A percentile compares a stretch with the other conserved stretches of the same genome.
phyloP scores from a whole-genome alignment of 2,797 vertebrate genomes.

The Chromis chromis region DNA sequence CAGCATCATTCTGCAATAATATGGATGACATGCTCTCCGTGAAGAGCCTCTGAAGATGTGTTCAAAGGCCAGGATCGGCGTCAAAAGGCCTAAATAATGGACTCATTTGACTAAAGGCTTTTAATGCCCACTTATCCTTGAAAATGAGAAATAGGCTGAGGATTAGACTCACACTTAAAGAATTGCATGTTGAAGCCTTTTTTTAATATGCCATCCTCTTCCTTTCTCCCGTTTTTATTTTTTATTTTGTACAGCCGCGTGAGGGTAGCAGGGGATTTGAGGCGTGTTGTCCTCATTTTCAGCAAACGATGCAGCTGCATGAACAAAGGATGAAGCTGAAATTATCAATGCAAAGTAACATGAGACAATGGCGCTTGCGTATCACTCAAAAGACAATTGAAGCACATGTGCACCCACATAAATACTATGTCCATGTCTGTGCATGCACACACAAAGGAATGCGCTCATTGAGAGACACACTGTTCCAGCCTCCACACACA shows the following conservation, averaged over 20 bases:
- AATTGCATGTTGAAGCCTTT: conserved; percentile 54
- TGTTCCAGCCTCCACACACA: conserved; percentile 11
- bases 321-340: conserved; percentile 74
- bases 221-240: conserved; percentile 3
- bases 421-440: conserved; percentile 40
- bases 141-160: conserved; percentile 66
- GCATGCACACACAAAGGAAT: conserved; percentile 25
- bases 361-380: conserved; percentile 68
- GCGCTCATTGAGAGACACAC: conserved; percentile 13
- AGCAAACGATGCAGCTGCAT: conserved; percentile 66
- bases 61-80: conserved; percentile 64
- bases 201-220: conserved; percentile 50
- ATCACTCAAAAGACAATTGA: conserved; percentile 66
- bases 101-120: conserved; percentile 74
- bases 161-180: conserved; percentile 69
- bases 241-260: conserved; percentile 26
- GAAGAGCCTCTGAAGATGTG: conserved; percentile 49
- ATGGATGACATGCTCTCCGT: conserved; percentile 53
- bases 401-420: conserved; percentile 58
- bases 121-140: conserved; percentile 76
- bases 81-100: conserved; percentile 71
- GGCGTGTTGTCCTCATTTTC: conserved; percentile 71
- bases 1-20: conserved; percentile 51
- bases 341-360: conserved; percentile 75
- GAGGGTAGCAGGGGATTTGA: conserved; percentile 65